Conservation (phyloP, 2,797 vertebrate genomes). For the Pangasius djambal region DNA sequence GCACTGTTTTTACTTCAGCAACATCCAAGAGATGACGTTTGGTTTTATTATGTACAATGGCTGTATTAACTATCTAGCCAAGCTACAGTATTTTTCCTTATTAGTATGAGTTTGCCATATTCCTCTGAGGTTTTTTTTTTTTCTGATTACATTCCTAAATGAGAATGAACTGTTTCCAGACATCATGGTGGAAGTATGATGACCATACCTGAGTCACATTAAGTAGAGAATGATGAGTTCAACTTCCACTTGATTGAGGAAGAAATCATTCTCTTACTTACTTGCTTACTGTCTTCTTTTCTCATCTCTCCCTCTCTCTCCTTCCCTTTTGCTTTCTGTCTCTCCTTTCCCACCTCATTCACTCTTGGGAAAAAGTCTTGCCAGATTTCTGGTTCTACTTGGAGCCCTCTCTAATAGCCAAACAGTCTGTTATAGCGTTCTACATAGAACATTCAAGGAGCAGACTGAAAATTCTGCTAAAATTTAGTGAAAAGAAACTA, state of each 20-base stretch:
- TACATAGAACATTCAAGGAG: not conserved
- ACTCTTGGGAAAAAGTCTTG: not conserved
- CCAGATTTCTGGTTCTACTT: not conserved
- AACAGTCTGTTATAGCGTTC: not conserved
- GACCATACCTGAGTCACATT: not conserved
- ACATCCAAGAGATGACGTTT: no score
- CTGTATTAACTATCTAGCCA: not conserved
- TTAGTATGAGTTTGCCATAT: not conserved
- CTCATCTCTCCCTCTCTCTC: not conserved
- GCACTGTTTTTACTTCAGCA: not conserved
- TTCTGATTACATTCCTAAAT: not conserved
- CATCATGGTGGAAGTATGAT: not conserved
- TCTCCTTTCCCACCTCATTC: not conserved
- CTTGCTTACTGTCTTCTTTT: not conserved
- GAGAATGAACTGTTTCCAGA: slow-evolving; percentile 1
- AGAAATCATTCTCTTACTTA: not conserved
- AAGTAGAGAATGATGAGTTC: not conserved
- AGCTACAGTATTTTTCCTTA: not conserved
- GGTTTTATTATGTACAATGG: not conserved
- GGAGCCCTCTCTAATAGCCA: not conserved
- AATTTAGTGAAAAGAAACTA: not conserved
- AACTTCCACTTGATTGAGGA: not conserved
- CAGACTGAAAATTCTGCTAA: not conserved
- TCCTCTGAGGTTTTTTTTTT: not conserved
- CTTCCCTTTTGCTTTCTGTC: not conserved